Conservation (phyloP, 2,797 vertebrate genomes). For the Varecia variegata region DNA sequence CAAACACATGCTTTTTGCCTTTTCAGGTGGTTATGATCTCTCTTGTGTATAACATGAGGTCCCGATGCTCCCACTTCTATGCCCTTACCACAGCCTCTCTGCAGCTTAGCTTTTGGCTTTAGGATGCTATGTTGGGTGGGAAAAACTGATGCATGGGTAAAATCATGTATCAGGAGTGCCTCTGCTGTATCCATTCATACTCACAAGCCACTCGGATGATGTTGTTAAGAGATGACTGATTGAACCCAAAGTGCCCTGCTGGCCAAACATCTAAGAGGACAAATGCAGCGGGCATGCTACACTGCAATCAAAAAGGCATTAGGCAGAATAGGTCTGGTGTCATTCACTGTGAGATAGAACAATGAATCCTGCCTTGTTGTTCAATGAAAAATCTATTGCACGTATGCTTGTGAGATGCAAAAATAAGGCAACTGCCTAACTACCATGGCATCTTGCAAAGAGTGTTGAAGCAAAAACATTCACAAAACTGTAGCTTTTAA, state of each 20-base stretch:
- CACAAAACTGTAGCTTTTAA: slow-evolving; percentile 2
- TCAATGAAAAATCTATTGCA: slow-evolving; percentile 53
- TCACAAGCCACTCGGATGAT: neutral
- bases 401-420: slow-evolving; percentile 72
- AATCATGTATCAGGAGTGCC: neutral
- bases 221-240: neutral
- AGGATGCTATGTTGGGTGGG: neutral
- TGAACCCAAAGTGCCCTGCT: neutral
- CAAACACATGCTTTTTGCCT: slow-evolving; percentile 66
- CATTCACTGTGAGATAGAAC: slow-evolving; percentile 10
- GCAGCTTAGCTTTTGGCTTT: slow-evolving; percentile 60
- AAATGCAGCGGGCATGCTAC: slow-evolving; percentile 37
- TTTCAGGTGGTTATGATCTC: slow-evolving; percentile 45
- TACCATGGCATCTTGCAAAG: slow-evolving; percentile 59
- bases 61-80: neutral
- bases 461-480: slow-evolving; percentile 66
- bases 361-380: neutral
- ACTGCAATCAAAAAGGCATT: slow-evolving; percentile 57
- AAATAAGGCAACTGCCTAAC: slow-evolving; percentile 69
- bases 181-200: neutral
- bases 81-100: slow-evolving; percentile 65
- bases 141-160: neutral
- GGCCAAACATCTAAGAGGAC: neutral
- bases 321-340: slow-evolving; percentile 40
- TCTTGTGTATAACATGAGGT: slow-evolving; percentile 1